Evolutionary conservation across 2,888 invertebrate species (phyloP), one percentile per base, ranked within the genome.

Genomic region (Microdon myrmicae): DNA sequence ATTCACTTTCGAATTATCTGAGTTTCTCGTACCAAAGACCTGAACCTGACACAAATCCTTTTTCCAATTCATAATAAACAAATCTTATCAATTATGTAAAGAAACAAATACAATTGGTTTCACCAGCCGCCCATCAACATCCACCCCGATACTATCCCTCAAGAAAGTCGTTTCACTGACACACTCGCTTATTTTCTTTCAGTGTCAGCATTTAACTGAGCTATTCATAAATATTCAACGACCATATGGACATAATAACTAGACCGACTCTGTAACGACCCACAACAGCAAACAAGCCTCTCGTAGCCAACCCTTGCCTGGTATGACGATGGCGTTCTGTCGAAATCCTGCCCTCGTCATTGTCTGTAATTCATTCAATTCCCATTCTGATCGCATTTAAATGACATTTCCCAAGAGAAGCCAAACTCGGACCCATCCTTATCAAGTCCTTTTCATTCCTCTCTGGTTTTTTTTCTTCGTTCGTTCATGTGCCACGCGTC

Each of bases 191-290:
- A n/a, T n/a, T n/a, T n/a, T n/a, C n/a, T n/a, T n/a, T n/a, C n/a
- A n/a, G n/a, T 25, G 16, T 32, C 12, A 29, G 12, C 38, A 12
- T 35, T 35, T 41, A 29, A 49, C 51, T 56, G 23, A 45, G 56
- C 53, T 31, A 53, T 35, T 55, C 35, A 47, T 47, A 47, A 47
- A 47, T 45, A 45, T 55, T 64, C 64, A 60, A 58, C 44, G 41
- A 66, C 67, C 69, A 69, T 69, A 69, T 69, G 70, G 38, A 61
- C 34, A 45, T 56, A 67, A 68, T 69, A 68, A 69, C 60, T 48
- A 59, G 49, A 58, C 20, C 45, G 51, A 49, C 26, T 49, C 39
- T 35, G 56, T 17, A 32, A 49, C 64, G 51, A 49, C 64, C 64
- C 43, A 44, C 47, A 47, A 31, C 32, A 38, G 12, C 31, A 23